Evolutionary conservation across 2,888 invertebrate genomes (phyloP).

Genomic region (Pheosia tremula): DNA sequence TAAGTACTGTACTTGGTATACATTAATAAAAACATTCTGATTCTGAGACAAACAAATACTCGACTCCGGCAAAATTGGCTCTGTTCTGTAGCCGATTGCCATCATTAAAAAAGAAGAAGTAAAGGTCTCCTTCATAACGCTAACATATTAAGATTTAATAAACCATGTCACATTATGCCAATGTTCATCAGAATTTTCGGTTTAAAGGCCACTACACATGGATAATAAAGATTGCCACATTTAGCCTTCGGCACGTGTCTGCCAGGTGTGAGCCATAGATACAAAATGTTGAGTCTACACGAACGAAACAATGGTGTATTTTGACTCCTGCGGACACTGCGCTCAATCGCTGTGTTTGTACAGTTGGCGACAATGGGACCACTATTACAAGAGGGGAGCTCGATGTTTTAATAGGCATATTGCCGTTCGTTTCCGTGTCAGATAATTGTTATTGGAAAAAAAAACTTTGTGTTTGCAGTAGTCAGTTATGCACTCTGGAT

Average conservation of each 20-base stretch:
- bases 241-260: conserved; percentile 53
- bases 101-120: too few relatives aligned
- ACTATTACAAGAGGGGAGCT: conserved; percentile 43
- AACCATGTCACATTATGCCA: background rate
- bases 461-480: conserved; percentile 9
- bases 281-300: conserved; percentile 64
- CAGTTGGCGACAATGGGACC: conserved; percentile 68
- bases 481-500: too few relatives aligned
- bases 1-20: too few relatives aligned
- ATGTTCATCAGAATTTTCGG: background rate
- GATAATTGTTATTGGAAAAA: conserved; percentile 22
- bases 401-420: conserved; percentile 21
- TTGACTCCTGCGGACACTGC: conserved; percentile 63
- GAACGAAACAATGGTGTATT: conserved; percentile 69
- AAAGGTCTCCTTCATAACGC: too few relatives aligned
- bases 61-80: too few relatives aligned
- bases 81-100: too few relatives aligned
- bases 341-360: conserved; percentile 57
- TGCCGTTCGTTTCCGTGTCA: conserved; percentile 6
- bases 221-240: conserved; percentile 24
- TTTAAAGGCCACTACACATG: conserved; percentile 14
- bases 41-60: too few relatives aligned
- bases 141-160: too few relatives aligned
- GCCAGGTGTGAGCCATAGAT: conserved; percentile 59
- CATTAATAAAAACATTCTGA: too few relatives aligned